These are phyloP conservation scores for Manis pentadactyla DNA, from an alignment of 2,797 vertebrate species.

Conservation along the genomic window DNA sequence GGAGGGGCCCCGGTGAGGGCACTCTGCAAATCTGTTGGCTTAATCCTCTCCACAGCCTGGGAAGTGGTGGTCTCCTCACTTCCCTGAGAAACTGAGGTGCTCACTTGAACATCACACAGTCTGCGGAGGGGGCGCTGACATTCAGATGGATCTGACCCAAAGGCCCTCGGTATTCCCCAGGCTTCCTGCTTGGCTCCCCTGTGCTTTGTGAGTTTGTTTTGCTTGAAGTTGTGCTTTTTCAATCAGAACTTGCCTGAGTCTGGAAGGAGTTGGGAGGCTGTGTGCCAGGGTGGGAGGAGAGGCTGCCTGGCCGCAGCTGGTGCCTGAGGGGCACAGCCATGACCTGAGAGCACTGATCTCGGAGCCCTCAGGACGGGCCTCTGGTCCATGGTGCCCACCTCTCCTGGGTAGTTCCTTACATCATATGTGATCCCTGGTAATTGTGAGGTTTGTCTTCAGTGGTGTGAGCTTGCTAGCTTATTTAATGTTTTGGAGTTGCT, in stretches of 20 bases:
- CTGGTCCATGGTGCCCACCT: background rate
- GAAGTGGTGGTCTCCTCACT: too few species aligned
- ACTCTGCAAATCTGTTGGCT: rapidly evolving
- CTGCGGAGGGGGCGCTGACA: background rate
- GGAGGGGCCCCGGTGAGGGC: background rate
- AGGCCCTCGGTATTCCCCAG: too few species aligned
- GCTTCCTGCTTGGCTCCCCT: too few species aligned
- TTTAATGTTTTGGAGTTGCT: background rate
- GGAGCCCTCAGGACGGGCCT: too few species aligned
- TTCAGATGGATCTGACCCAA: background rate
- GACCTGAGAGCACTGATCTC: background rate
- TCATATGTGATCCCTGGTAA: background rate
- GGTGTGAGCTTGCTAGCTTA: background rate
- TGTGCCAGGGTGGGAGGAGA: background rate
- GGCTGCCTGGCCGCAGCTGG: background rate
- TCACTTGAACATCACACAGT: rapidly evolving
- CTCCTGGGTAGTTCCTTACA: background rate
- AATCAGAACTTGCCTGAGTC: background rate
- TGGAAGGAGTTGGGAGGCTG: background rate
- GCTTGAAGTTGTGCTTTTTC: too few species aligned
- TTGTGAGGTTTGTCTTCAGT: background rate
- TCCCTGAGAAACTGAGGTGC: background rate
- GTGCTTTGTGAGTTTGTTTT: background rate
- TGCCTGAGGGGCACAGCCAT: background rate
- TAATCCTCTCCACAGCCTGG: rapidly evolving